Conservation (phyloP, 2,888 invertebrate genomes). For the Cerastis leucographa region DNA sequence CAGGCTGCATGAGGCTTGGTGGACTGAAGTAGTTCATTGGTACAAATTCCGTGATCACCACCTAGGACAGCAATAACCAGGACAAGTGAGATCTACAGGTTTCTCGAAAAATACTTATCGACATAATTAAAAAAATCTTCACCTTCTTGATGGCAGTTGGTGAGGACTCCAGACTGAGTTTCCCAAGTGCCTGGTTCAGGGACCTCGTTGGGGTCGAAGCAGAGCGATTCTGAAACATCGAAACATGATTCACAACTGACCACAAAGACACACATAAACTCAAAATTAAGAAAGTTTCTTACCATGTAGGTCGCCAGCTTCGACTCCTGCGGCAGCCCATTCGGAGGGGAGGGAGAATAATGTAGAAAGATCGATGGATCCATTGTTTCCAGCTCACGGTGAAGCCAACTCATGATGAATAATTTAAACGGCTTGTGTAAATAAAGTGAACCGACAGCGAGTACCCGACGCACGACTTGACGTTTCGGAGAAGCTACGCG, state of each 20-base stretch:
- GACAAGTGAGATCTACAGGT: slow-evolving; percentile 10
- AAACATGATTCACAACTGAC: slow-evolving; percentile 28
- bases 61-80: slow-evolving; percentile 67
- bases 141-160: slow-evolving; percentile 82
- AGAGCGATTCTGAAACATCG: slow-evolving; percentile 81
- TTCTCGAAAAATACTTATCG: neutral
- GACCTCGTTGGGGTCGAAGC: slow-evolving; percentile 79
- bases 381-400: slow-evolving; percentile 88
- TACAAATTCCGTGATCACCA: slow-evolving; percentile 83
- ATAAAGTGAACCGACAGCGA: slow-evolving; percentile 46
- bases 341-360: slow-evolving; percentile 90
- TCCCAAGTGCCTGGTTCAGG: slow-evolving; percentile 80
- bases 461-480: slow-evolving; percentile 43
- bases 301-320: slow-evolving; percentile 97
- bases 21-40: slow-evolving; percentile 82
- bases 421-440: slow-evolving; percentile 44
- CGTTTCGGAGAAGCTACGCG: slow-evolving; percentile 55
- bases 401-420: slow-evolving; percentile 67
- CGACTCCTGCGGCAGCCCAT: slow-evolving; percentile 95
- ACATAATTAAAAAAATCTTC: slow-evolving; percentile 25
- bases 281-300: slow-evolving; percentile 46
- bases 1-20: slow-evolving; percentile 75
- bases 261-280: slow-evolving; percentile 17
- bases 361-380: slow-evolving; percentile 93
- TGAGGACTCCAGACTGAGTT: slow-evolving; percentile 82